Base-by-base conservation (phyloP, 1,140 invertebrate genomes). In the Drosophila murphyi region DNA sequence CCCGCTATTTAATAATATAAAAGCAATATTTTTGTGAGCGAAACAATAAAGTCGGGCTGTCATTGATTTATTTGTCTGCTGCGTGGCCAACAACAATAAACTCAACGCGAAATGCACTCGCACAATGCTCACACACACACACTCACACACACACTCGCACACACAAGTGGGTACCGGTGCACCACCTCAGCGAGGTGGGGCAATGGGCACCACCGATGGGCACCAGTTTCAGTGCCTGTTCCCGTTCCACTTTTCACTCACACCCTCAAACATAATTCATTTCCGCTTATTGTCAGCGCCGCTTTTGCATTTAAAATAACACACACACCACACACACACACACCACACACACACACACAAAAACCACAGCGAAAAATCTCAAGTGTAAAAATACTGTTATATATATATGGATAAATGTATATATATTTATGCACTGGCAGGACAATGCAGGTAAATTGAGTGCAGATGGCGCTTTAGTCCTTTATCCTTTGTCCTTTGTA, bases 1-100 rank as follows among this genome's bases (percentile, higher is more conserved):
- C 71, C 63, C 43, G 75, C 76, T 75, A 76, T 89, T 89, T 88
- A 89, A 88, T 88, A 88, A 89, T 80, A 80, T 88, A 88, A 88
- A 88, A 73, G 83, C 83, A 88, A 88, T 88, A 89, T 89, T 89
- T 89, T 87, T 89, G 85, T 85, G 85, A 89, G 74, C 85, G 79
- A 89, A 89, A 89, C 85, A 89, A 89, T 89, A 89, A 89, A 89
- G 85, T 89, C 85, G 85, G 85, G 85, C 85, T 89, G 85, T 89
- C 85, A 89, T 89, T 89, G 85, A 89, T 89, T 89, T 89, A 89
- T 89, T 89, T 89, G 85, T 89, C 85, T 89, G 85, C 85, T 77
- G 80, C 85, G 85, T 80, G 74, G 82, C 68, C 73, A 64, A 55
- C 78, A 89, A 89, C 85, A 89, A 89, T 89, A 89, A 83, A 85